These are phyloP conservation scores for Deilephila elpenor DNA, from an alignment of 2,888 invertebrate genomes.

Conservation along the genomic window DNA sequence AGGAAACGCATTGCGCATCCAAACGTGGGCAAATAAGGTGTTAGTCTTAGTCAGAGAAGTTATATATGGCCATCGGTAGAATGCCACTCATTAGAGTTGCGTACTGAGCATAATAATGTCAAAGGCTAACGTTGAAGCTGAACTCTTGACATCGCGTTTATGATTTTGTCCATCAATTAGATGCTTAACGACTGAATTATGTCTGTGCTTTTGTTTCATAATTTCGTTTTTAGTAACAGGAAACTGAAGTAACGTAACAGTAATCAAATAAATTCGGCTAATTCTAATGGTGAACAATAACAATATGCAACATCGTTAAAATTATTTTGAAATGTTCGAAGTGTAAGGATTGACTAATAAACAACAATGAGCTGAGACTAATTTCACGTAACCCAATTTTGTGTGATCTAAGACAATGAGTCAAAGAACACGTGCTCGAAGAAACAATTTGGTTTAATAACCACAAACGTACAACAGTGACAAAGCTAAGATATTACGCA, in stretches of 20 bases:
- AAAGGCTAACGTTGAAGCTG: conserved; percentile 7
- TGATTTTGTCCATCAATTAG: neutral
- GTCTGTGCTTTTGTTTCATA: neutral
- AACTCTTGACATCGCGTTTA: neutral
- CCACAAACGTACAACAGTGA: conserved; percentile 47
- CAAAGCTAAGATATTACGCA: conserved; percentile 46
- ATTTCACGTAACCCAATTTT: conserved; percentile 29
- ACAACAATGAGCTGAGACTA: conserved; percentile 9
- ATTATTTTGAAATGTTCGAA: neutral
- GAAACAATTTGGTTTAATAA: conserved; percentile 39
- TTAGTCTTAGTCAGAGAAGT: conserved; percentile 31
- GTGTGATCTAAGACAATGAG: conserved; percentile 39
- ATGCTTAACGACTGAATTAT: neutral
- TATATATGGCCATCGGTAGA: conserved; percentile 1
- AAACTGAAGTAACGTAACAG: neutral
- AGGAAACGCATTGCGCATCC: conserved; percentile 26
- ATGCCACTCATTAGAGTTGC: neutral
- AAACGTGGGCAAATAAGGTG: conserved; percentile 43
- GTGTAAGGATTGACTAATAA: neutral
- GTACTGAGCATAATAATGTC: neutral
- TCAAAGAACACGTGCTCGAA: conserved; percentile 46
- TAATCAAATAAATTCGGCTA: neutral
- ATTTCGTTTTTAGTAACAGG: neutral
- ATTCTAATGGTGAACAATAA: neutral
- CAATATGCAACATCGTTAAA: neutral